Conservation (phyloP, 1,140 invertebrate genomes). For the Chrysopa pallens region DNA sequence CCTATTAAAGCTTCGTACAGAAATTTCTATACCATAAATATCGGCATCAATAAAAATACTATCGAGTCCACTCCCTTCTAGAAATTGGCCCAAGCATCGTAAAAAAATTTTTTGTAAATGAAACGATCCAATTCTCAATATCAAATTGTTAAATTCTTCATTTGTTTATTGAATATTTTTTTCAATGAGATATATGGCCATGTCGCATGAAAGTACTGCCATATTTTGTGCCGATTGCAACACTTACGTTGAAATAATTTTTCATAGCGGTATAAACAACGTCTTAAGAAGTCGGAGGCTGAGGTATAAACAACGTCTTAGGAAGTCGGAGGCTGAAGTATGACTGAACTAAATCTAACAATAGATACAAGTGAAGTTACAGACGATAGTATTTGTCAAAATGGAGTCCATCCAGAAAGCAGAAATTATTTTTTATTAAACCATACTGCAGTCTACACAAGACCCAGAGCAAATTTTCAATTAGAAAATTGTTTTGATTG, state of each 20-base stretch:
- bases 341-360: too few species aligned
- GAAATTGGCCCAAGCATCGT: slow-evolving; percentile 6
- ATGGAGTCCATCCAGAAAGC: slow-evolving; percentile 7
- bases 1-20: slow-evolving; percentile 8
- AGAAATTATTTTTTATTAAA: slow-evolving; percentile 5
- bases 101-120: slow-evolving; percentile 8
- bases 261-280: too few species aligned
- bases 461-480: slow-evolving; percentile 7
- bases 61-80: slow-evolving; percentile 8
- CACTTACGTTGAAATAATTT: too few species aligned
- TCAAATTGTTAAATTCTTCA: slow-evolving; percentile 4
- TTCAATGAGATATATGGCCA: slow-evolving; percentile 5
- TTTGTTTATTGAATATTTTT: slow-evolving; percentile 6
- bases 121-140: slow-evolving; percentile 7
- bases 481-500: slow-evolving; percentile 1
- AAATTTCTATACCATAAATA: slow-evolving; percentile 5
- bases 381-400: not conserved
- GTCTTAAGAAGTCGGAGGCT: too few species aligned
- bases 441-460: slow-evolving; percentile 7
- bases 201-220: slow-evolving; percentile 5
- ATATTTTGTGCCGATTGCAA: not conserved
- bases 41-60: slow-evolving; percentile 4
- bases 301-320: too few species aligned
- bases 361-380: too few species aligned
- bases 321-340: too few species aligned